Evolutionary conservation across 2,888 invertebrate genomes (phyloP), one percentile per base, ranked within the genome.

Genomic region (Drosophila nr. perissopoda): DNA sequence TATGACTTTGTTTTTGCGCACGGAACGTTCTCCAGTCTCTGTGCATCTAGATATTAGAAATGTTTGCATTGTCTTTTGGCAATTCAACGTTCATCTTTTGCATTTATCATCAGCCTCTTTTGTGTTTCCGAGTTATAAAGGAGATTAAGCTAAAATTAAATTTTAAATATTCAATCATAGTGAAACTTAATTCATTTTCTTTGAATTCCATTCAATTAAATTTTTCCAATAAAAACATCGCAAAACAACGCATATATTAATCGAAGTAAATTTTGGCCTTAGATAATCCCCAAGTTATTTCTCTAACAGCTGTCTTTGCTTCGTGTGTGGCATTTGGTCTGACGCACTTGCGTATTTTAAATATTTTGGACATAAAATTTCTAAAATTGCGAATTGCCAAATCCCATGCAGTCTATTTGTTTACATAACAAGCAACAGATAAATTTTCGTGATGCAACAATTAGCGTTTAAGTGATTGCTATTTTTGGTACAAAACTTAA

Each of bases 1-100:
- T 85, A 85, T 82, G 84, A 77, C 82, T 73, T 72, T 70, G 58
- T 64, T 67, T 80, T 80, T 63, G 70, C 67, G 54, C 67, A 54
- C 59, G 56, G 56, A 65, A 58, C 67, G 59, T 48, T 71, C 59
- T 58, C 52, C 74, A 67, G 65, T 54, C 56, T 62, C 40, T 51
- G 34, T 42, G 42, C 38, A 56, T 16, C 51, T 56, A 51, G 45
- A 64, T 77, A 51, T 45, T 58, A 57, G 59, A 69, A 65, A 36
- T 54, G 65, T 74, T 77, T 71, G 52, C 69, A 62, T 80, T 80
- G 76, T 82, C 80, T 85, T 73, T 70, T 72, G 33, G 34, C 53
- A 70, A 62, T 74, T 73, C 54, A 45, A 61, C 63, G 64, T 71
- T 48, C 27, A 52, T 48, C 58, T 66, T 67, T 54, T 74, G 56